These are phyloP conservation scores for Ptychochromis oligacanthus DNA, from an alignment of 2,113 vertebrate species.

Conservation along the genomic window DNA sequence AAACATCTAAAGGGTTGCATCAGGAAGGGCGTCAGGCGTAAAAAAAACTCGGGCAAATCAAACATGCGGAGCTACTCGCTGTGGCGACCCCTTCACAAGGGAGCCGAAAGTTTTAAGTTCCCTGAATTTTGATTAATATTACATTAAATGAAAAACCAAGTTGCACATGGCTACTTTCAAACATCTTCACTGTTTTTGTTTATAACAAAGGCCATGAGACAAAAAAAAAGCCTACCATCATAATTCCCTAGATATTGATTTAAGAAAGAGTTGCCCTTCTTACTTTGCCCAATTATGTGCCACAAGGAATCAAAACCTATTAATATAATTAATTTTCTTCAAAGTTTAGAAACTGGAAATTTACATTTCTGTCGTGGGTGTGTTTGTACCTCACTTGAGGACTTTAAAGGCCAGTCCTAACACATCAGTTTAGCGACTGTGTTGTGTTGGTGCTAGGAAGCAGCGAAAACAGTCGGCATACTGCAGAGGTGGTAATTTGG, in stretches of 20 bases:
- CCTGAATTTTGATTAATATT: not conserved
- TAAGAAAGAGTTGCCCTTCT: not conserved
- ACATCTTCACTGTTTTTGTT: not conserved
- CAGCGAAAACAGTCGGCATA: constrained; percentile 8
- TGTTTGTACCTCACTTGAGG: not conserved
- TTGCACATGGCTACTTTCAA: not conserved
- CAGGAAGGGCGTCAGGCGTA: no score
- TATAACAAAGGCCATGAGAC: not conserved
- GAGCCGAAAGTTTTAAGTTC: no score
- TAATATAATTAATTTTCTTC: not conserved
- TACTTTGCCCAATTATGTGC: not conserved
- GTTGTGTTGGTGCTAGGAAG: constrained; percentile 22
- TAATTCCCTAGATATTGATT: not conserved
- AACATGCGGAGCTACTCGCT: no score
- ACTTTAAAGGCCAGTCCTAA: not conserved
- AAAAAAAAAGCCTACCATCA: not conserved
- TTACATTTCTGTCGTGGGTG: not conserved
- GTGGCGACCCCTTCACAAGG: no score
- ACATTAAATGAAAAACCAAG: not conserved
- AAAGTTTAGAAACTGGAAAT: not conserved
- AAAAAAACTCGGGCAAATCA: no score
- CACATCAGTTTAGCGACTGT: not conserved
- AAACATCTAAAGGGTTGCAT: no score
- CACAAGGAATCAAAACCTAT: not conserved
- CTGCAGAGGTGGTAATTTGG: constrained; percentile 16